These are phyloP conservation scores for Liolophura sinensis DNA, from an alignment of 1,140 invertebrate genomes.

Conservation along the genomic window DNA sequence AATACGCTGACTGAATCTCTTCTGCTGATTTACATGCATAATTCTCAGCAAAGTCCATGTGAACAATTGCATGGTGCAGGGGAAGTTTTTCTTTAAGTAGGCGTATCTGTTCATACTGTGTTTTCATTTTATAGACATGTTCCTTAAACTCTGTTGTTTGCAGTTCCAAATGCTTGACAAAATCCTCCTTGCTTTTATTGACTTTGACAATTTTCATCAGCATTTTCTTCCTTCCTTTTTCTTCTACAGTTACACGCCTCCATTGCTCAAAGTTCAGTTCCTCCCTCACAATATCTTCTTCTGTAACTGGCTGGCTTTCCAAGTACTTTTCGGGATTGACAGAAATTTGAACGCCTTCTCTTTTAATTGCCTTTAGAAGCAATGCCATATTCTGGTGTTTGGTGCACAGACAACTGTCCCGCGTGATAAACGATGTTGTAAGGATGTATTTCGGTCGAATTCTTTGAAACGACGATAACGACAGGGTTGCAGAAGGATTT, in stretches of 20 bases:
- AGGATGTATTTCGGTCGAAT: conserved; percentile 7
- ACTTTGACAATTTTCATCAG: conserved; percentile 10
- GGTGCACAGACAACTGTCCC: conserved; percentile 8
- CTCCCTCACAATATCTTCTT: no score
- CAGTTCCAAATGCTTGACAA: conserved; percentile 10
- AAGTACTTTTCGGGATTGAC: conserved; percentile 9
- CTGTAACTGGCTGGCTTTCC: no score
- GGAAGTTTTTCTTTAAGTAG: conserved; percentile 21
- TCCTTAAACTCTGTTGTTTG: conserved; percentile 10
- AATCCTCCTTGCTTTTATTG: neutral
- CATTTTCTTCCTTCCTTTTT: conserved; percentile 12
- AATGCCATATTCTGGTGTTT: conserved; percentile 5
- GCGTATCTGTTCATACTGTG: conserved; percentile 18
- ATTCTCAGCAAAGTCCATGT: conserved; percentile 34
- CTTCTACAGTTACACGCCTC: conserved; percentile 2
- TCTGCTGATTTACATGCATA: conserved; percentile 18
- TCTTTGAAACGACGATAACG: conserved; percentile 6
- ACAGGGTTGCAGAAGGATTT: conserved; percentile 6
- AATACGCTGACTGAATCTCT: conserved; percentile 29
- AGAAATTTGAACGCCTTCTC: neutral
- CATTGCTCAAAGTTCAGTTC: conserved; percentile 4
- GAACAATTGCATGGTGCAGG: conserved; percentile 15
- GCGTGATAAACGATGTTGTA: neutral
- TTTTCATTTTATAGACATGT: conserved; percentile 8
- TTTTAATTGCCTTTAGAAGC: conserved; percentile 4